These are phyloP conservation scores for Agelaius tricolor DNA, from an alignment of 2,113 vertebrate species.

Conservation along the genomic window DNA sequence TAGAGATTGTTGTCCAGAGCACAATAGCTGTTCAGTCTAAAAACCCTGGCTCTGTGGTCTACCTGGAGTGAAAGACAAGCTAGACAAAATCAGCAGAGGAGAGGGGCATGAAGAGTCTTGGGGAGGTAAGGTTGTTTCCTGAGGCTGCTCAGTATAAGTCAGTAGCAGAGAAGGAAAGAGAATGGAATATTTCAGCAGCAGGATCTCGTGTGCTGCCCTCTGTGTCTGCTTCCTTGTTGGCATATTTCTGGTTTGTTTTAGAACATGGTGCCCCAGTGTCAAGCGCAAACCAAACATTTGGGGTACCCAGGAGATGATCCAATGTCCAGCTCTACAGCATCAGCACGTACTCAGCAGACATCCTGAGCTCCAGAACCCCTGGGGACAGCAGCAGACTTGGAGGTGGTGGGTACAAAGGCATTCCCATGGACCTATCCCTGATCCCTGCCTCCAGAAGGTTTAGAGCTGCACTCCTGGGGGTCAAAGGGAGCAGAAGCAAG, in stretches of 20 bases:
- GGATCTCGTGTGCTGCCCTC: not conserved
- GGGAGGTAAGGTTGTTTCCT: not conserved
- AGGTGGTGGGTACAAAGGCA: not conserved
- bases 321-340: not conserved
- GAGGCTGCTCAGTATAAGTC: not conserved
- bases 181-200: not conserved
- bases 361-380: not conserved
- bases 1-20: not conserved
- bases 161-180: not conserved
- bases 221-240: not conserved
- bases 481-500: not conserved
- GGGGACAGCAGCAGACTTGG: not conserved
- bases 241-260: not conserved
- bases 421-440: not conserved
- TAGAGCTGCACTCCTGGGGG: not conserved
- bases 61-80: not conserved
- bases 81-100: not conserved
- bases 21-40: not conserved
- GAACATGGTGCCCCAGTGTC: not conserved
- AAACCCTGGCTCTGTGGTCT: not conserved
- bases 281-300: not conserved
- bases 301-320: not conserved
- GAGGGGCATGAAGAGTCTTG: not conserved
- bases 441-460: not conserved
- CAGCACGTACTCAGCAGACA: fast-evolving